phyloP scores from a whole-genome alignment of 1,140 invertebrate species.

The Chironomus tepperi region DNA sequence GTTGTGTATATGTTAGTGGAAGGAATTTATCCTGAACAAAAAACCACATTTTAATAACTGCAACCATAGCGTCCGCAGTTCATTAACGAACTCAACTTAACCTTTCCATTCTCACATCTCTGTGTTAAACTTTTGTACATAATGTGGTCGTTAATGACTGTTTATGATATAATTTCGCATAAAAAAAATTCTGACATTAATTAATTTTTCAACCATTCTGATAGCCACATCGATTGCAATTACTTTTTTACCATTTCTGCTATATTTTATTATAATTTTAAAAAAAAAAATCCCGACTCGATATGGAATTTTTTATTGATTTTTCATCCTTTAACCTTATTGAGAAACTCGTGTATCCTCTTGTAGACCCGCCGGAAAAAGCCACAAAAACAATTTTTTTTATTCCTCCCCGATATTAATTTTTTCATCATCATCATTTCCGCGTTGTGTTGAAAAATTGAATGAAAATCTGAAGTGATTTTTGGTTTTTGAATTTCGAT shows the following conservation, averaged over 20 bases:
- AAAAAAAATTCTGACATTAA: slow-evolving; percentile 7
- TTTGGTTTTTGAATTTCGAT: no score
- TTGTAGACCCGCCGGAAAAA: no score
- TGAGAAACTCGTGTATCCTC: no score
- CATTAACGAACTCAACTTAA: not conserved
- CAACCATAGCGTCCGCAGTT: not conserved
- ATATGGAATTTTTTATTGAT: not conserved
- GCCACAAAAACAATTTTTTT: no score
- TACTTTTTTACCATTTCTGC: not conserved
- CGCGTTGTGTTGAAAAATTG: no score
- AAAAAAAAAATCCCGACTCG: no score
- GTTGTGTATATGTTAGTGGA: not conserved
- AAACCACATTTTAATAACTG: slow-evolving; percentile 5
- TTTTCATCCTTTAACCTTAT: not conserved
- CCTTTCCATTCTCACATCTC: not conserved
- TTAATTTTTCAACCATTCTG: not conserved
- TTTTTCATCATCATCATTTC: no score
- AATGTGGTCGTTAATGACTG: slow-evolving; percentile 12
- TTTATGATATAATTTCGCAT: not conserved
- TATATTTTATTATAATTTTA: not conserved
- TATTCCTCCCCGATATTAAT: no score
- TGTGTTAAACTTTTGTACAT: not conserved
- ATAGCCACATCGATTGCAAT: not conserved
- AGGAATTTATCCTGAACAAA: not conserved
- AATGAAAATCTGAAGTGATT: no score